These are phyloP conservation scores for Ornithoptera alexandrae DNA, from an alignment of 2,888 invertebrate species.

Conservation along the genomic window DNA sequence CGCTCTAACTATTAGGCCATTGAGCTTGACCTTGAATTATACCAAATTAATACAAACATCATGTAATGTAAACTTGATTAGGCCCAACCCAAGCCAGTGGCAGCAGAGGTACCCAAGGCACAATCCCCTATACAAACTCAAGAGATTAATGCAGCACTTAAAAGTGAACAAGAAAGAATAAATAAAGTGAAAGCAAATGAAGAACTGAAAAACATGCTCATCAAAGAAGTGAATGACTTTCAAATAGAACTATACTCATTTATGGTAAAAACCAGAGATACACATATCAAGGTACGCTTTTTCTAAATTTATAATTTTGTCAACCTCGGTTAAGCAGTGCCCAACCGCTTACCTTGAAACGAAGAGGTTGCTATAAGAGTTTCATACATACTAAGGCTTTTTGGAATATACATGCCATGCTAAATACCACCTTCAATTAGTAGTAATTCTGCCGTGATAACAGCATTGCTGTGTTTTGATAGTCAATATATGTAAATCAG, in stretches of 20 bases:
- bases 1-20: too few relatives aligned
- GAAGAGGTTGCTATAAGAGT: too few relatives aligned
- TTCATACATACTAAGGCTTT: too few relatives aligned
- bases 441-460: too few relatives aligned
- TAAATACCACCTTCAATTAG: too few relatives aligned
- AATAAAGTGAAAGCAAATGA: conserved; percentile 59
- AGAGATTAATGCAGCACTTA: conserved; percentile 56
- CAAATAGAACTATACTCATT: conserved; percentile 83
- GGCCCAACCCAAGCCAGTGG: conserved; percentile 13
- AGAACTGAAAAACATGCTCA: conserved; percentile 81
- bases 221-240: conserved; percentile 83
- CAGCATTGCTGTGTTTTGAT: too few relatives aligned
- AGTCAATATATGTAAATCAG: too few relatives aligned
- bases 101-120: conserved; percentile 23
- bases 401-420: too few relatives aligned
- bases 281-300: conserved; percentile 77
- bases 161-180: conserved; percentile 61
- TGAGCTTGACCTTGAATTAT: too few relatives aligned
- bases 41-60: too few relatives aligned
- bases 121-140: conserved; percentile 33
- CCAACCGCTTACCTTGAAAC: too few relatives aligned
- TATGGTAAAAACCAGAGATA: conserved; percentile 72
- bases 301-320: not conserved
- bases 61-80: not conserved
- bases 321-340: too few relatives aligned